phyloP scores from a whole-genome alignment of 2,113 vertebrate species.

The Rafetus swinhoei region DNA sequence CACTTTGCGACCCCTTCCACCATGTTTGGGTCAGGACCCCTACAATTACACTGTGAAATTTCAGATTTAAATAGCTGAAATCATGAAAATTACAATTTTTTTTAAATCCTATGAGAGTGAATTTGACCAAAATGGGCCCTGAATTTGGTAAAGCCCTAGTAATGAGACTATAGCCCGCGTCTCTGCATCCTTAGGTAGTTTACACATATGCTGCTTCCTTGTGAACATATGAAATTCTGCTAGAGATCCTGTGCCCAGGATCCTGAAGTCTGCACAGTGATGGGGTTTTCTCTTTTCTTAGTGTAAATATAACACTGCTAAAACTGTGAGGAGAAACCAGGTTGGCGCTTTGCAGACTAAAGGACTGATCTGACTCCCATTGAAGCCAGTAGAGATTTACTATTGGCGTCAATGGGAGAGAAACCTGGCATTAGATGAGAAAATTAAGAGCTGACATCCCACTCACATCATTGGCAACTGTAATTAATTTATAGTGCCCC shows the following conservation, averaged over 20 bases:
- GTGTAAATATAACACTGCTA: accelerated
- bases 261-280: accelerated
- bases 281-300: background rate
- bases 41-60: no score
- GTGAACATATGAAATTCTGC: background rate
- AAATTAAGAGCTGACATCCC: background rate
- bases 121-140: no score
- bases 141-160: no score
- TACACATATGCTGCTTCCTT: background rate
- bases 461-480: background rate
- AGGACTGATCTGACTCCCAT: accelerated
- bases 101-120: no score
- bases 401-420: background rate
- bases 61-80: no score
- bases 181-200: background rate
- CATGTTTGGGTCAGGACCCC: no score
- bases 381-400: background rate
- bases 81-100: no score
- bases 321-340: accelerated
- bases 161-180: background rate
- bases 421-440: background rate
- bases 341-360: accelerated
- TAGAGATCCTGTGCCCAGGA: accelerated
- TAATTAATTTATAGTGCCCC: background rate
- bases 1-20: no score